Evolutionary conservation across 2,888 invertebrate species (phyloP), one percentile per base, ranked within the genome.

Genomic region (Antheraea yamamai): DNA sequence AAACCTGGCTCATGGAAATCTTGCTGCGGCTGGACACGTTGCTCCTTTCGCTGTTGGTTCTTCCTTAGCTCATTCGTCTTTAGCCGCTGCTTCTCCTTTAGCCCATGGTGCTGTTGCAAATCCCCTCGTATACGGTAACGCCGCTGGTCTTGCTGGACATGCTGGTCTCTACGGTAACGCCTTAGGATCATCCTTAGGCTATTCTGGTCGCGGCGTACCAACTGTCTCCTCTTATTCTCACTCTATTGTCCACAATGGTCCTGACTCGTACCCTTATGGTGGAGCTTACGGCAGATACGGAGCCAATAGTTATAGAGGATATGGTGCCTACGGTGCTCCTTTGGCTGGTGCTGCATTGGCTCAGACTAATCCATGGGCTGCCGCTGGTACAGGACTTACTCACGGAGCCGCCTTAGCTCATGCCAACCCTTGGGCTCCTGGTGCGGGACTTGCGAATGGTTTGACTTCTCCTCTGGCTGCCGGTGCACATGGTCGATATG

Each of bases 201-300:
- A 81, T 51, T 80, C 85, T 26, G 81, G 84, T 70, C 75, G 80
- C 26, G 79, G 79, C 75, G 58, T 58, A 20, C 79, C 82, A 30
- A 80, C 82, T 12, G 75, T 84, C 23, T 82, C 83, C 47, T 81
- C 83, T 23, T 84, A 83, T 77, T 84, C 84, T 16, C 79, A 80
- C 26, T 78, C 82, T 14, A 77, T 81, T 47, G 77, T 76, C 55
- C 79, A 81, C 75, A 78, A 78, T 51, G 77, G 77, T 72, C 78
- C 81, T 20, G 79, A 75, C 52, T 75, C 78, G 26, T 78, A 78
- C 74, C 79, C 82, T 73, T 72, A 74, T 78, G 72, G 61, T 71
- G 71, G 73, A n/a, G 70, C 73, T 73, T 82, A 85, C 76, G 82
- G 81, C 8, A 82, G 82, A 30, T 81, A 84, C 75, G 82, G 81